Base-by-base conservation (phyloP, 35 echinoderm and acorn worm genomes). In the Apostichopus californicus region DNA sequence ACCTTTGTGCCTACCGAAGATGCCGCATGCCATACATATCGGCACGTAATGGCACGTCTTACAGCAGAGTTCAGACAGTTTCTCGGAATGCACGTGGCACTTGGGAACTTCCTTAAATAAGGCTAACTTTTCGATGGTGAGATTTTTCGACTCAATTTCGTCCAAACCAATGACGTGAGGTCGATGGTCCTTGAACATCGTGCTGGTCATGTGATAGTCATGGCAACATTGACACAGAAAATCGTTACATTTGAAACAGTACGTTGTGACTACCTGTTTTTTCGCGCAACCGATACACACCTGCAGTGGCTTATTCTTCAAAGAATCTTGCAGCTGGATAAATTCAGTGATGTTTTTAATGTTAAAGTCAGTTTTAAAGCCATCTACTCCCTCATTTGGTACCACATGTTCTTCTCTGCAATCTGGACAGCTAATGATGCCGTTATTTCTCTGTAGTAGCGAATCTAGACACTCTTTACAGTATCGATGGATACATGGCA, bases 351-450 rank as follows among this genome's bases (percentile, higher is more conserved):
- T 89, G 22, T 72, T 89, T 75, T 89, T 68, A 60, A 75, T 24
- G 57, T 89, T 22, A 54, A 89, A 89, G 52, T 89, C 86, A 11
- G 68, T 75, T 89, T 89, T 89, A 54, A 89, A 89, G 12, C 86
- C 86, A 5, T 63, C 57, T 1, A 87, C 83, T 21, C 83, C 53
- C 1, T 73, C 68, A 9, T 55, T 13, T 14, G 86, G 86, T 65
- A 89, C 8, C 25, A 52, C 8, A 12, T 66, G 57, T 89, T 72
- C 5, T 73, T 73, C 63, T 66, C 63, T 89, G 17, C 86, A 89
- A 7, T 68, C 60, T 11, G 86, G 86, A 53, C 86, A 89, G 6
- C 72, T 28, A 52, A 72, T 73, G 61, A 72, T 46, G 4, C 68
- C 68, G 4, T 4, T 2, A 3, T 8, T 15, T 34, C 8, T 20